A percentile compares a stretch with the other conserved stretches of the same genome.
These are phyloP conservation scores for Nyctalus aviator DNA, from an alignment of 2,797 vertebrate genomes.

Conservation along the genomic window DNA sequence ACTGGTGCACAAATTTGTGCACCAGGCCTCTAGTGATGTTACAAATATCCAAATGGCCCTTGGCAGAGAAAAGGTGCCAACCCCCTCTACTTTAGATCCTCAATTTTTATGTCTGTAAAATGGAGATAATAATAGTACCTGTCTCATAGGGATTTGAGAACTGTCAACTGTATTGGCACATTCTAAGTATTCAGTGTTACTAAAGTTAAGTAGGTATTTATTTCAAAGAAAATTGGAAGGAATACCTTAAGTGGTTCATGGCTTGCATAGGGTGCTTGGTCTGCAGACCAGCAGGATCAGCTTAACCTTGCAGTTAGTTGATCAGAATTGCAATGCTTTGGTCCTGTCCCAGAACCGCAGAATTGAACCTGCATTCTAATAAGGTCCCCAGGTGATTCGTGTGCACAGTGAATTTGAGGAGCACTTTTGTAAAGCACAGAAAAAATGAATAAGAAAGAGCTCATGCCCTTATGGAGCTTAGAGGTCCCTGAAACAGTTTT, in stretches of 20 bases:
- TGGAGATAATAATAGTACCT: neutral
- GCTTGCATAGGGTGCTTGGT: neutral
- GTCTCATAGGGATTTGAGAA: neutral
- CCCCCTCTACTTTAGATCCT: neutral
- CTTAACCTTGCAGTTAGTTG: neutral
- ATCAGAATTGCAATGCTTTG: neutral
- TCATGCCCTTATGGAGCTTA: conserved; percentile 51
- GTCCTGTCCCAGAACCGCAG: neutral
- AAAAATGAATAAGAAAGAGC: conserved; percentile 42
- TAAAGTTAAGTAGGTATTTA: neutral
- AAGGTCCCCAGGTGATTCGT: neutral
- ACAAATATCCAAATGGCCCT: too few species aligned
- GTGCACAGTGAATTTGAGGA: neutral
- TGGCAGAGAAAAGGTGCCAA: too few species aligned
- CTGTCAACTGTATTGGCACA: neutral
- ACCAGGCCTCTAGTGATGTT: too few species aligned
- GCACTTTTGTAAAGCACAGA: neutral
- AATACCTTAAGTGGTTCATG: neutral
- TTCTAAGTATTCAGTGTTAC: neutral
- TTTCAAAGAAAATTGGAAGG: neutral
- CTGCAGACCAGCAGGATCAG: neutral
- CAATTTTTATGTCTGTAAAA: conserved; percentile 13
- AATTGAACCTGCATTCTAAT: neutral
- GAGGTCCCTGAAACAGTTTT: conserved; percentile 54
- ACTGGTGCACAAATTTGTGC: too few species aligned